Conservation (phyloP, 2,888 invertebrate genomes). For the Leucoma salicis region DNA sequence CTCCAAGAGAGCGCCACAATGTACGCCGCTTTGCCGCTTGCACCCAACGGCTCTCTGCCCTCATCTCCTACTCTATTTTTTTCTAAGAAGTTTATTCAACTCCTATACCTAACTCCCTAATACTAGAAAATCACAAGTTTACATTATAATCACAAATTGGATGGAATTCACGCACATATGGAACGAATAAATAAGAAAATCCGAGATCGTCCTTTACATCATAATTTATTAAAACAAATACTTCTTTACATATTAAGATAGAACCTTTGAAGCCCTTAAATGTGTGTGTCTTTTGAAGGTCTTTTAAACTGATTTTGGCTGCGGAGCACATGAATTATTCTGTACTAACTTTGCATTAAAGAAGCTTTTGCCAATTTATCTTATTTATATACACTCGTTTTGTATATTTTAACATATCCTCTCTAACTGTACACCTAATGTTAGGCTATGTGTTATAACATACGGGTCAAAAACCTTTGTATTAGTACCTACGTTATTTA, state of each 20-base stretch:
- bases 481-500: too few relatives aligned
- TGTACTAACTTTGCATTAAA: slow-evolving; percentile 15
- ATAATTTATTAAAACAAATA: slow-evolving; percentile 28
- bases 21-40: too few relatives aligned
- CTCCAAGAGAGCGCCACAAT: too few relatives aligned
- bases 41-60: too few relatives aligned
- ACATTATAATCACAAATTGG: too few relatives aligned
- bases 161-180: background rate
- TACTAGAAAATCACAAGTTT: too few relatives aligned
- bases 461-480: too few relatives aligned
- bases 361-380: slow-evolving; percentile 8
- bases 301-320: slow-evolving; percentile 24
- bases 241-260: slow-evolving; percentile 23
- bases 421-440: too few relatives aligned
- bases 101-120: too few relatives aligned
- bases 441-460: too few relatives aligned
- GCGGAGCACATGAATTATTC: slow-evolving; percentile 25
- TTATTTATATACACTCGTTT: slow-evolving; percentile 6
- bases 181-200: slow-evolving; percentile 4
- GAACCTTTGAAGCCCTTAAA: slow-evolving; percentile 14
- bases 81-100: too few relatives aligned
- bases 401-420: slow-evolving; percentile 1
- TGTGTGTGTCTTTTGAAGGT: slow-evolving; percentile 14
- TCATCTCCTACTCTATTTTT: too few relatives aligned
- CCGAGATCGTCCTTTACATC: slow-evolving; percentile 2